Conservation (phyloP, 2,113 vertebrate genomes). For the Oncorhynchus mykiss region DNA sequence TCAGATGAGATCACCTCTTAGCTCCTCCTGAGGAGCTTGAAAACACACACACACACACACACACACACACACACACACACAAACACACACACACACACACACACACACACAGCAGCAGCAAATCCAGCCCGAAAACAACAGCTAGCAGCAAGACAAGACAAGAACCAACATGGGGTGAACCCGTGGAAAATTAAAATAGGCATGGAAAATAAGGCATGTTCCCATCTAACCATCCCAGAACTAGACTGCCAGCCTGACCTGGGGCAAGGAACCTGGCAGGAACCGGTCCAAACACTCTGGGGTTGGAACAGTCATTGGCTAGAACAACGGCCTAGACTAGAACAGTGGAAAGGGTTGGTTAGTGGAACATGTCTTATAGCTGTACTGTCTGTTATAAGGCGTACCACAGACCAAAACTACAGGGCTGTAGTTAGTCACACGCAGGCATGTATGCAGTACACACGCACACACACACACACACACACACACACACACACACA, state of each 20-base stretch:
- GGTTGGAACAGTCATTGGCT: not conserved
- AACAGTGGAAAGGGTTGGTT: not conserved
- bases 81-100: too few species aligned
- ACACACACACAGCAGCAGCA: slow-evolving; percentile 9
- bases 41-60: too few species aligned
- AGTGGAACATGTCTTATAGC: slow-evolving; percentile 16
- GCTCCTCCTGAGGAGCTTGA: not conserved
- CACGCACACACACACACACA: too few species aligned
- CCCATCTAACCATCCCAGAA: slow-evolving; percentile 33
- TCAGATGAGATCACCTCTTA: slow-evolving; percentile 71
- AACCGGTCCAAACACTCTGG: slow-evolving; percentile 20
- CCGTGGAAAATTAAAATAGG: slow-evolving; percentile 46
- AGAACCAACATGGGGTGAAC: slow-evolving; percentile 50
- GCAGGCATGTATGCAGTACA: too few species aligned
- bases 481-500: too few species aligned
- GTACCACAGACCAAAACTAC: slow-evolving; percentile 19
- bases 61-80: too few species aligned
- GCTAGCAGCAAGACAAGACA: slow-evolving; percentile 68
- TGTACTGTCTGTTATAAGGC: slow-evolving; percentile 27
- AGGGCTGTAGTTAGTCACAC: not conserved
- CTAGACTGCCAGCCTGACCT: slow-evolving; percentile 33
- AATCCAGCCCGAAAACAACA: slow-evolving; percentile 65
- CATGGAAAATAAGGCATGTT: slow-evolving; percentile 25
- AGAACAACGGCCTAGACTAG: not conserved
- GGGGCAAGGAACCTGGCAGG: slow-evolving; percentile 39